A percentile compares a stretch with the other conserved stretches of the same genome.
Conservation (phyloP, 2,797 vertebrate species). For the Vespertilio murinus region DNA sequence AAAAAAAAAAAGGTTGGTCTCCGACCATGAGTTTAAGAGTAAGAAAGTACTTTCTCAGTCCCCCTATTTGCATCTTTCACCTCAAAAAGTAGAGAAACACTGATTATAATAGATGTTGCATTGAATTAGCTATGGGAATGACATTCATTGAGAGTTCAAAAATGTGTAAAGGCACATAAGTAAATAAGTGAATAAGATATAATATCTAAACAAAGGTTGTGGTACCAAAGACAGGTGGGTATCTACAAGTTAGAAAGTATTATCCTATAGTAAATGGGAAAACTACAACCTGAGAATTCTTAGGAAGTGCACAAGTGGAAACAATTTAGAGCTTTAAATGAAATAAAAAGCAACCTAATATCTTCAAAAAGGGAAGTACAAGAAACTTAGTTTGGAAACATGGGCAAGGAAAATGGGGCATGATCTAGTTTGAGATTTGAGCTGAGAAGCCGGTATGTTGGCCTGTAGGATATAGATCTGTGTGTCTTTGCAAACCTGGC, state of each 20-base stretch:
- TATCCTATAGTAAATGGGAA: neutral
- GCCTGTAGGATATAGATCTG: neutral
- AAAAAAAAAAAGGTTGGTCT: neutral
- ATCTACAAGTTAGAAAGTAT: neutral
- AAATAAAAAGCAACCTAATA: neutral
- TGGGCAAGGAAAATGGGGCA: neutral
- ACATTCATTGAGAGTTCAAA: neutral
- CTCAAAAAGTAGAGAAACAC: neutral
- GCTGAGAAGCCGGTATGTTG: neutral
- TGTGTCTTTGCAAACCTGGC: neutral
- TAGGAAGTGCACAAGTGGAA: neutral
- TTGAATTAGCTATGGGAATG: neutral
- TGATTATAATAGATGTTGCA: neutral
- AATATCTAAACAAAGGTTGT: neutral
- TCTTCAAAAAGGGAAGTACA: neutral
- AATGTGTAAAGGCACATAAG: neutral
- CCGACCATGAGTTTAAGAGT: neutral
- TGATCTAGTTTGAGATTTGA: neutral
- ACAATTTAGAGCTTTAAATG: neutral
- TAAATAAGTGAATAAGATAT: neutral
- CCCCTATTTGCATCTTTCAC: neutral
- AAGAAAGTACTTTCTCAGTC: neutral
- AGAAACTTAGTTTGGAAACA: neutral
- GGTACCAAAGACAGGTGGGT: neutral
- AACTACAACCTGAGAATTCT: neutral